These are phyloP conservation scores for Globia sparganii DNA, from an alignment of 2,888 invertebrate species.

Conservation along the genomic window DNA sequence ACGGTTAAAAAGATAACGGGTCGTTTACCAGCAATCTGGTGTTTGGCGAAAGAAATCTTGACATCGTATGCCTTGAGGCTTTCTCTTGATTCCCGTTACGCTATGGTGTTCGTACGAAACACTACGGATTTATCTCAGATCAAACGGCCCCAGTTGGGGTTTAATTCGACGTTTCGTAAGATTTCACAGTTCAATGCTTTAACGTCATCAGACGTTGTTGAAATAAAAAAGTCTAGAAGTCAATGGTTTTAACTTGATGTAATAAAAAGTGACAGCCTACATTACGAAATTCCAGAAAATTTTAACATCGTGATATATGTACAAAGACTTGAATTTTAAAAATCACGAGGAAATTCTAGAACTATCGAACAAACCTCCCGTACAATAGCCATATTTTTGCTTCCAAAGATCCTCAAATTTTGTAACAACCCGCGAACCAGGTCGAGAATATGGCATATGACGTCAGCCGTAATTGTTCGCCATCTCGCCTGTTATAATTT, in stretches of 20 bases:
- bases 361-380: neutral
- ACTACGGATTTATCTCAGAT: slow-evolving; percentile 60
- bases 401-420: slow-evolving; percentile 13
- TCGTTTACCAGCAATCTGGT: slow-evolving; percentile 53
- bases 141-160: slow-evolving; percentile 50
- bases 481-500: slow-evolving; percentile 46
- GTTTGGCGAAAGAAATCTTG: slow-evolving; percentile 60
- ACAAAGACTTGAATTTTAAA: too few relatives aligned
- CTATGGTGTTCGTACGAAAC: slow-evolving; percentile 49
- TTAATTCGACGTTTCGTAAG: slow-evolving; percentile 58
- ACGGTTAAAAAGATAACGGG: slow-evolving; percentile 61
- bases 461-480: slow-evolving; percentile 49
- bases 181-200: slow-evolving; percentile 54
- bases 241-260: slow-evolving; percentile 17
- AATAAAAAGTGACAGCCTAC: slow-evolving; percentile 17
- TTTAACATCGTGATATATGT: neutral
- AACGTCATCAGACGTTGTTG: slow-evolving; percentile 31
- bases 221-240: slow-evolving; percentile 30
- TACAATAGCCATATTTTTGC: neutral
- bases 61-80: slow-evolving; percentile 51
- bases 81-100: slow-evolving; percentile 69
- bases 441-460: slow-evolving; percentile 48
- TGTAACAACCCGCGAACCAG: slow-evolving; percentile 24
- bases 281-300: slow-evolving; percentile 14
- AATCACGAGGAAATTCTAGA: neutral